Conservation (phyloP, 2,888 invertebrate species). For the Andrena bucephala region DNA sequence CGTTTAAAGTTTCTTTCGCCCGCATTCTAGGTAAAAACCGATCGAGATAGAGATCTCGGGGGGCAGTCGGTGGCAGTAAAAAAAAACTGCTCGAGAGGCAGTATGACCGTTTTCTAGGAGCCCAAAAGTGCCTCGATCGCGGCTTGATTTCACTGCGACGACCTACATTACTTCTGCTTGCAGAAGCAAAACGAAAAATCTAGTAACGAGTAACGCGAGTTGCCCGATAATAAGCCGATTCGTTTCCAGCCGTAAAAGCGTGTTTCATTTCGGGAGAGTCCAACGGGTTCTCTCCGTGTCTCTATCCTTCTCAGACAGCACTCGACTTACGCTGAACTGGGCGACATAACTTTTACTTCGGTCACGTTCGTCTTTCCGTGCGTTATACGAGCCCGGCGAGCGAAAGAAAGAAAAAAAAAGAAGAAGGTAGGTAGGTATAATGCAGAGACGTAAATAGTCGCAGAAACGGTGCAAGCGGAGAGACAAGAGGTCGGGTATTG, state of each 20-base stretch:
- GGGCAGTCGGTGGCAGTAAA: not conserved
- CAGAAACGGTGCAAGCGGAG: constrained; percentile 23
- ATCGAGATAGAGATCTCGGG: not conserved
- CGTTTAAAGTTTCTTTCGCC: not conserved
- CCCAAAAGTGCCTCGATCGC: not conserved
- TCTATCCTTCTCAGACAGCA: not conserved
- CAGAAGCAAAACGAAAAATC: constrained; percentile 25
- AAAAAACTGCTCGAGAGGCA: not conserved
- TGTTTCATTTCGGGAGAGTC: constrained; percentile 27
- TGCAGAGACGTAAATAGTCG: constrained; percentile 21
- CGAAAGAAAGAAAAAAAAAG: not conserved
- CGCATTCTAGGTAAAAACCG: not conserved
- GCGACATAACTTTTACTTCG: constrained; percentile 18
- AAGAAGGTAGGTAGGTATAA: not conserved
- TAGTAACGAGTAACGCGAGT: constrained; percentile 28
- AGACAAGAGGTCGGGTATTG: constrained; percentile 26
- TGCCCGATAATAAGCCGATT: constrained; percentile 12
- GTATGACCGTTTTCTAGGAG: constrained; percentile 18
- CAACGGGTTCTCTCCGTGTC: not conserved
- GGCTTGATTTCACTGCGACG: constrained; percentile 43
- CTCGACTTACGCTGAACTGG: not conserved
- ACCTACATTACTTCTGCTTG: constrained; percentile 28
- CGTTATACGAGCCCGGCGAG: not conserved
- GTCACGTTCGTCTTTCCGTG: not conserved
- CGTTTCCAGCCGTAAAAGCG: constrained; percentile 4